These are phyloP conservation scores for Propithecus deckenii DNA, from an alignment of 2,797 vertebrate species.

Conservation along the genomic window DNA sequence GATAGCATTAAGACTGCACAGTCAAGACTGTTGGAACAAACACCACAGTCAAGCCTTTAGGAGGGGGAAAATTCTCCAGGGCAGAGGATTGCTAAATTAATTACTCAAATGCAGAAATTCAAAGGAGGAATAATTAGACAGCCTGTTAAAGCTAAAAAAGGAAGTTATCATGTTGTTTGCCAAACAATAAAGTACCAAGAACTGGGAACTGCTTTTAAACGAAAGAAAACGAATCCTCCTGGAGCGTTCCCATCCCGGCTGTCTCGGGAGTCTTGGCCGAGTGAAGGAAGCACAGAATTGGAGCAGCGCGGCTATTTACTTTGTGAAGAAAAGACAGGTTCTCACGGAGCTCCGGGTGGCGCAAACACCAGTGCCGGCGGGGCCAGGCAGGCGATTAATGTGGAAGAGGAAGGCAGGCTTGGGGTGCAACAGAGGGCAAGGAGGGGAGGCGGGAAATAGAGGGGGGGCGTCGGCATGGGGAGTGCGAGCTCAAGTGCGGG, in stretches of 20 bases:
- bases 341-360: background rate
- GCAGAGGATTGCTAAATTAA: background rate
- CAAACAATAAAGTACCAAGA: background rate
- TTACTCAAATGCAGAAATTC: constrained; percentile 17
- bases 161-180: constrained; percentile 29
- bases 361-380: background rate
- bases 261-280: background rate
- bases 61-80: background rate
- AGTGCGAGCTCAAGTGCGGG: background rate
- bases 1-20: background rate
- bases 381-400: background rate
- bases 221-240: background rate
- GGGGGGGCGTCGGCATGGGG: fast-evolving
- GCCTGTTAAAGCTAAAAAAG: constrained; percentile 2
- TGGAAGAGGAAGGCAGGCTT: background rate
- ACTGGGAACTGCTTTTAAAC: background rate
- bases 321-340: background rate
- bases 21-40: background rate
- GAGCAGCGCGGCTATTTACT: background rate
- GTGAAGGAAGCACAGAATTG: background rate
- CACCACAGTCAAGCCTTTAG: background rate
- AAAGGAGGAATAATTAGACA: constrained; percentile 53
- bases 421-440: fast-evolving
- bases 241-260: background rate
- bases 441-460: fast-evolving